Conservation (phyloP, 2,888 invertebrate species). For the Ophion obscuratus region DNA sequence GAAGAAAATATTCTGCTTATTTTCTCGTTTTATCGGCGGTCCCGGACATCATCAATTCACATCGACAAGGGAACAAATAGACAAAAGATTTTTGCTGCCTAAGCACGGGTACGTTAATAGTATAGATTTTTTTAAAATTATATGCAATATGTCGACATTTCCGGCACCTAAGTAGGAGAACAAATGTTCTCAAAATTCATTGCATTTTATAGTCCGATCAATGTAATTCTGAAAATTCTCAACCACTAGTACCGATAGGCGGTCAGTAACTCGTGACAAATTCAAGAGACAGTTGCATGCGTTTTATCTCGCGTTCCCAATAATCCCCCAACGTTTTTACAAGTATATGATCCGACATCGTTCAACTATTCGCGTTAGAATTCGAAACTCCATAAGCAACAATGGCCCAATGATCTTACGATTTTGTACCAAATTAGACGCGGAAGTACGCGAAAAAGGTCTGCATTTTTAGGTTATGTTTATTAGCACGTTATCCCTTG, state of each 20-base stretch:
- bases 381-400: neutral
- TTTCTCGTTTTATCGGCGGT: too few species aligned
- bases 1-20: too few species aligned
- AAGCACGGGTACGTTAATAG: too few species aligned
- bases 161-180: too few species aligned
- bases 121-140: too few species aligned
- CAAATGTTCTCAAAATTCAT: too few species aligned
- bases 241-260: neutral
- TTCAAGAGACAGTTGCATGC: neutral
- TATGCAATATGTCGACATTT: too few species aligned
- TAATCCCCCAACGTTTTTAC: neutral
- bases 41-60: too few species aligned
- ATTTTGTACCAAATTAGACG: neutral
- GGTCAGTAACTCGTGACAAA: neutral
- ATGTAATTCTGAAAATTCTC: neutral
- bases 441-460: slow-evolving; percentile 7
- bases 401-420: neutral
- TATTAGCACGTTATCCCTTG: neutral
- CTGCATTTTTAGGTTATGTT: slow-evolving; percentile 31
- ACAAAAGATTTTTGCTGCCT: too few species aligned
- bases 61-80: too few species aligned
- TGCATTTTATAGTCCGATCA: too few species aligned
- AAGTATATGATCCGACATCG: neutral
- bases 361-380: neutral
- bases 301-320: neutral